Conservation (phyloP, 2,113 vertebrate genomes). For the Pampusana beccarii region DNA sequence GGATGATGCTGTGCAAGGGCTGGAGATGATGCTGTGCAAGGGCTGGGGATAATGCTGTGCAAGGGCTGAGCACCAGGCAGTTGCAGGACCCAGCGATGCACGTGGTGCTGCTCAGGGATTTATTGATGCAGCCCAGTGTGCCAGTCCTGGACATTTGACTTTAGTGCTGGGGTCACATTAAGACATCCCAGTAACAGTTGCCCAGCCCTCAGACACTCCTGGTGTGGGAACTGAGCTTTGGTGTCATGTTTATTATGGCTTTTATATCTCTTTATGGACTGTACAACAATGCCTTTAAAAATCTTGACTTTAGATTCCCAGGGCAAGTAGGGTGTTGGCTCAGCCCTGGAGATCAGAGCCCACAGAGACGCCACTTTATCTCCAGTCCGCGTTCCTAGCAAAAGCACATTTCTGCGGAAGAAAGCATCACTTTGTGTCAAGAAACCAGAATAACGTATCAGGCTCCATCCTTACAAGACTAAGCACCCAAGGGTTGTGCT, state of each 20-base stretch:
- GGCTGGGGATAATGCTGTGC: too few relatives aligned
- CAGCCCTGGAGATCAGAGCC: not conserved
- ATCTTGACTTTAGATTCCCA: not conserved
- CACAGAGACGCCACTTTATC: not conserved
- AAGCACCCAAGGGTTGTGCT: not conserved
- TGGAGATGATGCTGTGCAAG: too few relatives aligned
- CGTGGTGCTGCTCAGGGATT: not conserved
- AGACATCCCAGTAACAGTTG: not conserved
- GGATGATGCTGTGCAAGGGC: too few relatives aligned
- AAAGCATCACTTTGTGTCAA: not conserved
- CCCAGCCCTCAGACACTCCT: not conserved
- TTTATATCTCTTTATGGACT: not conserved
- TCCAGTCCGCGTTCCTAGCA: not conserved
- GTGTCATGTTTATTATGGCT: not conserved
- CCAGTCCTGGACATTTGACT: fast-evolving
- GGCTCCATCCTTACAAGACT: not conserved
- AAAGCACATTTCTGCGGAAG: not conserved
- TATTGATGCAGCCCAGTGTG: not conserved
- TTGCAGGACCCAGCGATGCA: not conserved
- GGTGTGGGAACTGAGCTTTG: not conserved
- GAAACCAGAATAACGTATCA: not conserved
- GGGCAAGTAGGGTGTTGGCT: not conserved
- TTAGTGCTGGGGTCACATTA: not conserved
- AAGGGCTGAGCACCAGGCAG: not conserved
- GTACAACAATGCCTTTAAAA: not conserved